Percentiles rank a stretch among this genome's conserved stretches.
Evolutionary conservation across 2,113 vertebrate species (phyloP).

Genomic region (Saccopteryx bilineata): DNA sequence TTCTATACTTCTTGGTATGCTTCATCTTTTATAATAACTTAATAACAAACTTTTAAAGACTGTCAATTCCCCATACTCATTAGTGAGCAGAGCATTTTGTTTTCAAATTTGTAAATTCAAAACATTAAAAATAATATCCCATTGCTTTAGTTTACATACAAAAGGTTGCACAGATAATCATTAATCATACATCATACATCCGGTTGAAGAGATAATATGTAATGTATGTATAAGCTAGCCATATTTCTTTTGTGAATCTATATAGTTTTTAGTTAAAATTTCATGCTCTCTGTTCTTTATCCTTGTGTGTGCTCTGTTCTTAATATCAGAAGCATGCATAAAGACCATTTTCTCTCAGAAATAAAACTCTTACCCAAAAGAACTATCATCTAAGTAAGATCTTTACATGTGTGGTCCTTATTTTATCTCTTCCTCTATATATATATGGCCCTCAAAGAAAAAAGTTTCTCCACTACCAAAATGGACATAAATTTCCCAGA

Average conservation of each 20-base stretch:
- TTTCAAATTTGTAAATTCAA: conserved; percentile 45
- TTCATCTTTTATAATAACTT: conserved; percentile 30
- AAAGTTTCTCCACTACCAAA: conserved; percentile 3
- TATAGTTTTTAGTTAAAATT: conserved; percentile 19
- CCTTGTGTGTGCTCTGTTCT: neutral
- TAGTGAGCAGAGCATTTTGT: conserved; percentile 15
- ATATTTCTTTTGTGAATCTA: conserved; percentile 3
- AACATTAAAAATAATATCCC: conserved; percentile 33
- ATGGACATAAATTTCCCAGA: conserved; percentile 34
- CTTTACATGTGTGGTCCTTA: neutral
- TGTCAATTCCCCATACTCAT: neutral
- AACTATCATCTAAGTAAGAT: conserved; percentile 9
- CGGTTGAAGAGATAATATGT: conserved; percentile 5
- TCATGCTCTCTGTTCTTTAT: conserved; percentile 1
- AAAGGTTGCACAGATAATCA: too few species aligned
- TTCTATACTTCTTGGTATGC: neutral
- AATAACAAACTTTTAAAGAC: conserved; percentile 27
- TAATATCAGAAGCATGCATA: conserved; percentile 30
- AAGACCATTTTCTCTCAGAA: conserved; percentile 56
- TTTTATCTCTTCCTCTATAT: conserved; percentile 44
- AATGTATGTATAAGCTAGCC: neutral
- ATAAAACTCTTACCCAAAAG: conserved; percentile 19
- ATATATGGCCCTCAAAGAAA: neutral
- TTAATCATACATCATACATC: neutral
- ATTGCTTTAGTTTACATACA: neutral